Evolutionary conservation across 2,888 invertebrate species (phyloP).

Genomic region (Ornithoptera alexandrae): DNA sequence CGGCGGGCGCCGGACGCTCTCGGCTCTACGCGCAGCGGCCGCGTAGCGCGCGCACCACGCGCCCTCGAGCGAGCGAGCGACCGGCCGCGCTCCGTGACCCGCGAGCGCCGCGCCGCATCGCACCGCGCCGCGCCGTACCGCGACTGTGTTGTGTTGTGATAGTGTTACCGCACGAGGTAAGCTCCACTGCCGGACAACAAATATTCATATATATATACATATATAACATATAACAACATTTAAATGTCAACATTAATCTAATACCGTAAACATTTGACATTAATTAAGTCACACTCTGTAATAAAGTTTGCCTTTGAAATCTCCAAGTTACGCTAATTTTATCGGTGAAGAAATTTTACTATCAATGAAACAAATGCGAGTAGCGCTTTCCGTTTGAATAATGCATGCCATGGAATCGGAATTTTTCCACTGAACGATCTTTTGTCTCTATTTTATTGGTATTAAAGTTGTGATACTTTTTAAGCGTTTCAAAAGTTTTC

Average conservation of each 20-base stretch:
- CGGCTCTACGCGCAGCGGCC: not conserved
- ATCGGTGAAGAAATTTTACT: slow-evolving; percentile 1
- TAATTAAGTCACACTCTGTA: too few species aligned
- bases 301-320: too few species aligned
- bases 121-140: slow-evolving; percentile 22
- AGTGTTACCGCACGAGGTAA: slow-evolving; percentile 19
- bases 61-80: too few species aligned
- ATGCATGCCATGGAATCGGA: slow-evolving; percentile 15
- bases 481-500: too few species aligned
- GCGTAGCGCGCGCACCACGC: too few species aligned
- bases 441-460: slow-evolving; percentile 22
- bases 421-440: slow-evolving; percentile 17
- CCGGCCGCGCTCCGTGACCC: too few species aligned
- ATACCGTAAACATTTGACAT: too few species aligned
- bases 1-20: slow-evolving; percentile 29
- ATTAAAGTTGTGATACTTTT: too few species aligned
- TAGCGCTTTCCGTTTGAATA: slow-evolving; percentile 27
- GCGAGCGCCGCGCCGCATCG: slow-evolving; percentile 26
- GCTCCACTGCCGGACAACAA: not conserved
- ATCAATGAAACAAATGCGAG: slow-evolving; percentile 21
- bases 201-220: too few species aligned
- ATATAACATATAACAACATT: too few species aligned
- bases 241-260: too few species aligned
- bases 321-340: too few species aligned
- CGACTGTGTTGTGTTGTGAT: slow-evolving; percentile 34